Conservation (phyloP, 2,888 invertebrate genomes). For the Aphidius colemani region DNA sequence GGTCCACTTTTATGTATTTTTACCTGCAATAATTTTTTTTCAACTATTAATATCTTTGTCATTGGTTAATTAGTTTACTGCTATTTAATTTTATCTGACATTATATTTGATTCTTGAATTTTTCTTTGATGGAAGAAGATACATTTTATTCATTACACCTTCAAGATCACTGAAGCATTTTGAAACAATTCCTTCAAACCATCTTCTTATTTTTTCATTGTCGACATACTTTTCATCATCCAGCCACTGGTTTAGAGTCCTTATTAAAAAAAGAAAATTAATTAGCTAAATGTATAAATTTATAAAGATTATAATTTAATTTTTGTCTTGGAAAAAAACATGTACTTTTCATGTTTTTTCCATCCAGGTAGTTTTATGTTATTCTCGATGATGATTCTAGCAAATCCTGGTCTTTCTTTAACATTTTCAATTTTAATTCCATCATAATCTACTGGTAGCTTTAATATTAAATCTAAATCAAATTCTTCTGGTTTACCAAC, state of each 20-base stretch:
- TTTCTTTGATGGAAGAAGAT: not conserved
- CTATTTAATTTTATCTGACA: not conserved
- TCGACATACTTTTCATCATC: constrained; percentile 59
- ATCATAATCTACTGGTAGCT: constrained; percentile 61
- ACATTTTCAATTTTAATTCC: constrained; percentile 47
- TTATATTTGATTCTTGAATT: constrained; percentile 5
- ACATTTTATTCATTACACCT: not conserved
- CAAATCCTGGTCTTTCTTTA: constrained; percentile 33
- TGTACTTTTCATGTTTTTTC: constrained; percentile 32
- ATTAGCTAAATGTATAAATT: not conserved
- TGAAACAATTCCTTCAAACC: constrained; percentile 64
- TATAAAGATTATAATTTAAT: constrained; percentile 11
- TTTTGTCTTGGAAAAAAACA: not conserved
- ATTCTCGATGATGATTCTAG: constrained; percentile 33
- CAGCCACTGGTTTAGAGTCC: constrained; percentile 60
- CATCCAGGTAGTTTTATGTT: constrained; percentile 30
- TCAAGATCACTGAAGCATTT: constrained; percentile 51
- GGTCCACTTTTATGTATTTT: constrained; percentile 62
- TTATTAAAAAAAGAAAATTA: constrained; percentile 39
- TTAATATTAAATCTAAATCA: constrained; percentile 66
- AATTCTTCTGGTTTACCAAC: constrained; percentile 67
- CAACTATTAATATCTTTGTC: not conserved
- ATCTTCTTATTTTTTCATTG: constrained; percentile 62
- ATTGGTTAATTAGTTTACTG: not conserved
- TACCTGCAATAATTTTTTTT: constrained; percentile 43